Evolutionary conservation across 2,888 invertebrate species (phyloP).

Genomic region (Diaphora mendica): DNA sequence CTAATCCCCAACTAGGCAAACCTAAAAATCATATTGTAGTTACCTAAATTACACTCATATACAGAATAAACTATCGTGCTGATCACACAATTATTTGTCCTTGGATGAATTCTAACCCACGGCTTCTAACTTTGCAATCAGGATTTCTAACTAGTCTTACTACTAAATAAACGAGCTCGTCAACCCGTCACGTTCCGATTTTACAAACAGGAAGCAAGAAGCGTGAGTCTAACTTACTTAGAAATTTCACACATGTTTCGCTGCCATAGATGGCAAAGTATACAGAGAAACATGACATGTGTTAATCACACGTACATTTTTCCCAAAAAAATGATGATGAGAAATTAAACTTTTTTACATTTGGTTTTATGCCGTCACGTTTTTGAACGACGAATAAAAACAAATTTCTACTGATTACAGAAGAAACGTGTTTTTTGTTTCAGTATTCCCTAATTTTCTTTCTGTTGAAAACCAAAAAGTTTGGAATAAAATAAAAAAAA

Average conservation of each 20-base stretch:
- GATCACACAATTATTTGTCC: too few species aligned
- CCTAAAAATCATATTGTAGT: too few species aligned
- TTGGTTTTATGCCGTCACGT: neutral
- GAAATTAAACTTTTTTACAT: neutral
- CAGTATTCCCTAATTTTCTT: neutral
- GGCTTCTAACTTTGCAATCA: neutral
- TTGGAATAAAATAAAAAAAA: neutral
- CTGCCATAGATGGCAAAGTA: too few species aligned
- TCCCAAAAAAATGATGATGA: neutral
- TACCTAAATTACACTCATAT: too few species aligned
- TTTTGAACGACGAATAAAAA: neutral
- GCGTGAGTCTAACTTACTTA: too few species aligned
- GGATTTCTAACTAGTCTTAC: neutral
- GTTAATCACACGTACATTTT: neutral
- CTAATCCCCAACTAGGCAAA: too few species aligned
- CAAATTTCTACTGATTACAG: neutral
- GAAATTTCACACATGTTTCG: neutral
- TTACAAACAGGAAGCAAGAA: neutral
- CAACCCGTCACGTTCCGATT: neutral
- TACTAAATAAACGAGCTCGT: neutral
- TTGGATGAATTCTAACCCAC: neutral
- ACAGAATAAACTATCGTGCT: too few species aligned
- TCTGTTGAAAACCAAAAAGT: neutral
- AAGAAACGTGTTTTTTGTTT: neutral
- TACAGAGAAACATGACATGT: neutral